Evolutionary conservation across 2,888 invertebrate species (phyloP).

Genomic region (Drosophila colorata): DNA sequence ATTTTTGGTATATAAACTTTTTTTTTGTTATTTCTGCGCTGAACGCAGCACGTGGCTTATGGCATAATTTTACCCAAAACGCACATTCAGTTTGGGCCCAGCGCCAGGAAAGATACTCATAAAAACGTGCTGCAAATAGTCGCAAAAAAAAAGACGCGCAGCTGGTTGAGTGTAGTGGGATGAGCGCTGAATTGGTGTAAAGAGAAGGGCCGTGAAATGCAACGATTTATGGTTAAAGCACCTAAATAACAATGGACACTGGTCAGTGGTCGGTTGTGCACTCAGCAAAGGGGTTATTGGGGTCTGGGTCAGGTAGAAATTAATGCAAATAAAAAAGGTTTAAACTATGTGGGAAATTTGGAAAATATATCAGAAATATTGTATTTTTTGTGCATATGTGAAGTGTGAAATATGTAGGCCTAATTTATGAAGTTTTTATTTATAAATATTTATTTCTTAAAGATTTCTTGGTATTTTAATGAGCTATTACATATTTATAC

Average conservation of each 20-base stretch:
- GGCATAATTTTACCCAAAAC: conserved; percentile 77
- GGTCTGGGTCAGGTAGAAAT: background rate
- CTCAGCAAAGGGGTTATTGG: background rate
- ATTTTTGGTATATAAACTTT: conserved; percentile 46
- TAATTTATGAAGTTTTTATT: too few relatives aligned
- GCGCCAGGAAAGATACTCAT: conserved; percentile 62
- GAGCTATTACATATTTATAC: too few relatives aligned
- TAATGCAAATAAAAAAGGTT: background rate
- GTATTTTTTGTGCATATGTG: too few relatives aligned
- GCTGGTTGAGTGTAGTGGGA: conserved; percentile 14
- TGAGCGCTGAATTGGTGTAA: background rate
- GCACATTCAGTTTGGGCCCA: conserved; percentile 65
- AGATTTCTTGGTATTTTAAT: too few relatives aligned
- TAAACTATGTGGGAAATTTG: background rate
- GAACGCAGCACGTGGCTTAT: conserved; percentile 71
- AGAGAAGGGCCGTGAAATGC: conserved; percentile 41
- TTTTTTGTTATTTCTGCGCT: conserved; percentile 19
- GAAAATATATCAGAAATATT: background rate
- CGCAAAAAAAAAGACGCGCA: conserved; percentile 20
- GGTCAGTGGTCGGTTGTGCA: conserved; percentile 30
- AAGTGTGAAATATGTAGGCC: too few relatives aligned
- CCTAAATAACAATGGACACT: conserved; percentile 35
- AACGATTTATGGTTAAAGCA: conserved; percentile 52
- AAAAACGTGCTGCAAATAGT: conserved; percentile 69
- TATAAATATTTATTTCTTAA: too few relatives aligned